These are phyloP conservation scores for Coenonympha glycerion DNA, from an alignment of 2,888 invertebrate genomes.

Conservation along the genomic window DNA sequence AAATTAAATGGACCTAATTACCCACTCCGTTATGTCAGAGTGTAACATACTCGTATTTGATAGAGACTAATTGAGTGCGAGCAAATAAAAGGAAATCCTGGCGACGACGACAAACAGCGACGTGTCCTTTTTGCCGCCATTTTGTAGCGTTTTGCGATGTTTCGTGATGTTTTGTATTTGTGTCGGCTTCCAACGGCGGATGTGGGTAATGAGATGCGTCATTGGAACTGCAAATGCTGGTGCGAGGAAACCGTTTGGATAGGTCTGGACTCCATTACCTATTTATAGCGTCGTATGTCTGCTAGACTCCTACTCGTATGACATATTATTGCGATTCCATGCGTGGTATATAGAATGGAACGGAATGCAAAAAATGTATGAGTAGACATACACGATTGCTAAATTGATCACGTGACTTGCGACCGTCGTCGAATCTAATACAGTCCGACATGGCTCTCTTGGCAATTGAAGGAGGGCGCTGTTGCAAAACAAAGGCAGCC, in stretches of 20 bases:
- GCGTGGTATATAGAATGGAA: too few species aligned
- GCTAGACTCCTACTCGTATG: too few species aligned
- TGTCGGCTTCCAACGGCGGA: conserved; percentile 43
- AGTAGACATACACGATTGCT: too few species aligned
- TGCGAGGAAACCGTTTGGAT: conserved; percentile 10
- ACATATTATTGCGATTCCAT: too few species aligned
- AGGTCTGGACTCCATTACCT: not conserved
- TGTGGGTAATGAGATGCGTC: conserved; percentile 49
- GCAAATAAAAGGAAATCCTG: conserved; percentile 20
- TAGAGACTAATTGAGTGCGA: conserved; percentile 9
- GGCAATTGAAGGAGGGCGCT: too few species aligned
- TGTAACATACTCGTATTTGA: not conserved
- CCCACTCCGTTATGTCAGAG: not conserved
- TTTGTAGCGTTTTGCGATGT: conserved; percentile 51
- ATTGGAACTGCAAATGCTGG: conserved; percentile 36
- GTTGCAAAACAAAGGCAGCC: too few species aligned
- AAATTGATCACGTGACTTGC: too few species aligned
- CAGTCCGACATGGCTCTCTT: too few species aligned
- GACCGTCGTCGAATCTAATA: too few species aligned
- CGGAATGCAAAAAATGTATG: too few species aligned
- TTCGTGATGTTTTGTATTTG: conserved; percentile 29
- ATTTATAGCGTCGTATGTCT: not conserved
- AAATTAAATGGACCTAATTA: conserved; percentile 6
- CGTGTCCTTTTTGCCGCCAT: conserved; percentile 37
- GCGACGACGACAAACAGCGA: not conserved